Evolutionary conservation across 2,797 vertebrate species (phyloP), one percentile per base, ranked within the genome.

Genomic region (Muraenolepis orangiensis): DNA sequence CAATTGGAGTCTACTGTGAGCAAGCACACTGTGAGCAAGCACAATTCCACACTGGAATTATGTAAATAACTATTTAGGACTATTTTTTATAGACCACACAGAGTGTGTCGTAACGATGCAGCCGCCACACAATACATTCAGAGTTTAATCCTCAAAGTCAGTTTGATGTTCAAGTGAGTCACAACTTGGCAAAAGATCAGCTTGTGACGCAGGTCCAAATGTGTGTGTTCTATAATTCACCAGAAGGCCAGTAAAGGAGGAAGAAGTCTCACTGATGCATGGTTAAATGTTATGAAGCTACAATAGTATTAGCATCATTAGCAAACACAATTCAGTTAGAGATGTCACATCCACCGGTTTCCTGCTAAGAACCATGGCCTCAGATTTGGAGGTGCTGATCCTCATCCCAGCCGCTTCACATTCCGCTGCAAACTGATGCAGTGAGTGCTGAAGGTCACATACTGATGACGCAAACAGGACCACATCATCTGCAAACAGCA

Each of bases 111-210:
- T 30, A 10, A 18, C 23, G 16, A 29, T 36, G 1, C 51, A 32
- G 57, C 36, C 0, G 0, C 69, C 16, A 13, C 18, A 34, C 34
- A 23, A 66, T 36, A 23, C 71, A 72, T 75, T 29, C 11, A 73
- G 72, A n/a, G 51, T 74, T 74, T 69, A 36, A 31, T 26, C 34
- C n/a, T 64, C 66, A 75, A 83, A 74, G 73, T 76, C 40, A 72
- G 57, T 66, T 42, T 68, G 67, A 75, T 71, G 51, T 76, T 3
- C 74, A 46, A 77, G 7, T 74, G 18, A n/a, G 4, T 34, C 67
- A 57, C 40, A 2, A 14, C 20, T 16, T 51, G 40, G 26, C 5
- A 11, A 30, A 69, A 51, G 38, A 16, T 29, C 38, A 14, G 36
- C 14, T 18, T 40, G 68, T 42, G 36, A 70, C 26, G 38, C 38